Percentiles rank a stretch among this genome's conserved stretches.
Evolutionary conservation across 2,888 invertebrate species (phyloP).

Genomic region (Diarsia mendica): DNA sequence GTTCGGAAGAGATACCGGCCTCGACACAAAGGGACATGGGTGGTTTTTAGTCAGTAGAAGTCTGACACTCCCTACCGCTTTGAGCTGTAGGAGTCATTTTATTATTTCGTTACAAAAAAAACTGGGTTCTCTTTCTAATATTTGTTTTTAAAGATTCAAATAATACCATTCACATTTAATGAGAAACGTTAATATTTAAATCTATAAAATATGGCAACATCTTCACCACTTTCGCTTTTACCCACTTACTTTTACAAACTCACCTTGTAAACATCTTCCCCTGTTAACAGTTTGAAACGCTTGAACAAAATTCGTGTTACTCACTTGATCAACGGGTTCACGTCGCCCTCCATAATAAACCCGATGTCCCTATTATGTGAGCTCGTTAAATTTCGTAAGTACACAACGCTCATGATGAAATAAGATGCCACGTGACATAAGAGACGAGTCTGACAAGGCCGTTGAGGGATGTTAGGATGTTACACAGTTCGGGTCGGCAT

Average conservation of each 20-base stretch:
- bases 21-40: too few relatives aligned
- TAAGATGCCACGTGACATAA: conserved; percentile 5
- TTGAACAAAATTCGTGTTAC: conserved; percentile 1
- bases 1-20: too few relatives aligned
- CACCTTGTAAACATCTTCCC: not conserved
- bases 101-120: too few relatives aligned
- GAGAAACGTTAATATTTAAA: not conserved
- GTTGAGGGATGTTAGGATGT: too few relatives aligned
- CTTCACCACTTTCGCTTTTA: not conserved
- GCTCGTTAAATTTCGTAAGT: conserved; percentile 29
- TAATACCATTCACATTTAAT: not conserved
- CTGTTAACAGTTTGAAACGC: not conserved
- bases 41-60: too few relatives aligned
- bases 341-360: conserved; percentile 12
- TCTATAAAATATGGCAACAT: not conserved
- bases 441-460: not conserved
- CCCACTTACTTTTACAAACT: not conserved
- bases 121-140: too few relatives aligned
- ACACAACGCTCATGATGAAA: conserved; percentile 11
- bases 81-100: too few relatives aligned
- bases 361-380: conserved; percentile 12
- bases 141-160: too few relatives aligned
- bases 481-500: not conserved
- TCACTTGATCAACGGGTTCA: conserved; percentile 6
- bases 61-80: too few relatives aligned